These are phyloP conservation scores for Python bivittatus DNA, from an alignment of 2,113 vertebrate genomes.

Conservation along the genomic window DNA sequence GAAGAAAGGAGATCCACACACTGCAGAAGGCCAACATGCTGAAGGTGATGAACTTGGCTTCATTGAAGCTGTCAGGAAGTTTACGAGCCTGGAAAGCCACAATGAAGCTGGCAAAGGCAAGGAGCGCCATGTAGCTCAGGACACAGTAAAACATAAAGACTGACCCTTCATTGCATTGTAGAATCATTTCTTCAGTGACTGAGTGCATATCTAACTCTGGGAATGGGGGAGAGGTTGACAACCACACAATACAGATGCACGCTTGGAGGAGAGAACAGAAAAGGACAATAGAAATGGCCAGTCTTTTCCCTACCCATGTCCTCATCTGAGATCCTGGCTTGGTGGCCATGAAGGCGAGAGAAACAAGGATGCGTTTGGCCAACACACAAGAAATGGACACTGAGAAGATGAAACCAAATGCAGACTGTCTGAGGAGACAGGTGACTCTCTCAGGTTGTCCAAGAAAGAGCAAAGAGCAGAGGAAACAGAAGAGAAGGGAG, in stretches of 20 bases:
- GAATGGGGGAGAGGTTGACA: not conserved
- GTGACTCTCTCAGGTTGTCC: not conserved
- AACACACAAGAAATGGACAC: not conserved
- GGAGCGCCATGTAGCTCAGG: not conserved
- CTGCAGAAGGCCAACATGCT: not conserved
- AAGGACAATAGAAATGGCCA: not conserved
- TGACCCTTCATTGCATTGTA: not conserved
- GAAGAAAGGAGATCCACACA: not conserved
- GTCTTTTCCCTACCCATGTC: not conserved
- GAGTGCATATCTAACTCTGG: not conserved
- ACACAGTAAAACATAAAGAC: not conserved
- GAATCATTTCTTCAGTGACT: not conserved
- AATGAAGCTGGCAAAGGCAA: not conserved
- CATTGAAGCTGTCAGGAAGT: not conserved
- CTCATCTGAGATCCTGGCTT: not conserved
- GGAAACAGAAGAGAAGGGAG: not conserved
- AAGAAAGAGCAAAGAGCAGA: not conserved
- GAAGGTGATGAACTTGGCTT: not conserved
- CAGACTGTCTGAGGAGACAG: not conserved
- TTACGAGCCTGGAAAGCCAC: not conserved
- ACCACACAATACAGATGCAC: too few relatives aligned
- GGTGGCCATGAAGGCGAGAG: not conserved
- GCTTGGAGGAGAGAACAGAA: accelerated
- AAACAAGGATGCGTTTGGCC: not conserved
- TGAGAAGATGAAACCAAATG: not conserved